Conservation (phyloP, 2,113 vertebrate species). For the Hydrolagus affinis region DNA sequence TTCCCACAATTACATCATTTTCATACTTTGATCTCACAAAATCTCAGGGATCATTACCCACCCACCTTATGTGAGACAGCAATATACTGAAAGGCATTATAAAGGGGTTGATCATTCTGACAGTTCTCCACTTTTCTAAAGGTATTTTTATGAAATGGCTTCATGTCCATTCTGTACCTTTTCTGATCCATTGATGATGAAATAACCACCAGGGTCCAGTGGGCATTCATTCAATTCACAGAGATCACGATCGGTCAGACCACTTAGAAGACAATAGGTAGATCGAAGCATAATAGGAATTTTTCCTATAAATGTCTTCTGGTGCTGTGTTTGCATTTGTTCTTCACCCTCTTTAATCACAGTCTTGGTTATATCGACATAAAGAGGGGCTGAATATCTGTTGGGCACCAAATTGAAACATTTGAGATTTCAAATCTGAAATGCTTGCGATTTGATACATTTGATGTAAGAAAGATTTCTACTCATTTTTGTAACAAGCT, state of each 20-base stretch:
- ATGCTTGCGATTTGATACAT: not conserved
- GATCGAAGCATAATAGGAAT: slow-evolving; percentile 98
- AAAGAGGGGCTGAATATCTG: slow-evolving; percentile 92
- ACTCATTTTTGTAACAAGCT: not conserved
- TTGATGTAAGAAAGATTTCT: not conserved
- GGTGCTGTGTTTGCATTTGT: slow-evolving; percentile 90
- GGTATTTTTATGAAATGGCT: not conserved
- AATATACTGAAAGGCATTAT: not conserved
- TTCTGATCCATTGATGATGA: slow-evolving; percentile 97
- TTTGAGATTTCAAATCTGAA: not conserved
- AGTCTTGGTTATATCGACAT: slow-evolving; percentile 97
- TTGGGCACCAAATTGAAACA: slow-evolving; percentile 38
- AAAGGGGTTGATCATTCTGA: not conserved
- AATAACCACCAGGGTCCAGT: slow-evolving; percentile 91
- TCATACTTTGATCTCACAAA: too few relatives aligned
- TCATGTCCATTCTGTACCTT: slow-evolving; percentile 61
- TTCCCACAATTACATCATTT: not conserved
- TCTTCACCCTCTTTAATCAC: slow-evolving; percentile 96
- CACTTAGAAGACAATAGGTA: slow-evolving; percentile 88
- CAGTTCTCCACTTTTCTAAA: not conserved
- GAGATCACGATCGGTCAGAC: slow-evolving; percentile 86
- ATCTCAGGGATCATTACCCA: not conserved
- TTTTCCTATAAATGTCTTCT: slow-evolving; percentile 97
- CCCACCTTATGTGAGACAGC: not conserved
- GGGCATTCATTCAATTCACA: slow-evolving; percentile 96